phyloP scores from a whole-genome alignment of 1,140 invertebrate genomes.

The Drosophila sechellia region DNA sequence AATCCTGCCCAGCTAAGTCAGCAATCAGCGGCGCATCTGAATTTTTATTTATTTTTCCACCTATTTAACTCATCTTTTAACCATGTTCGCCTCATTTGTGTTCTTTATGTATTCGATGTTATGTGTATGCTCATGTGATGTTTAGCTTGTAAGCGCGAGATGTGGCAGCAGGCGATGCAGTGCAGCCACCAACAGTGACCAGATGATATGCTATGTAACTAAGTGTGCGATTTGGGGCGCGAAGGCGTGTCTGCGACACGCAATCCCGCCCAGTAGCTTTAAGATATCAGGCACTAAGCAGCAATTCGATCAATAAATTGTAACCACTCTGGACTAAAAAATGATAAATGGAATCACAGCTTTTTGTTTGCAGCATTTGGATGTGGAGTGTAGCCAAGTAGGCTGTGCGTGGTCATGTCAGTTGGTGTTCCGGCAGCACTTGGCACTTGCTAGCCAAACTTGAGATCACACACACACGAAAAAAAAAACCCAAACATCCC shows the following conservation, averaged over 20 bases:
- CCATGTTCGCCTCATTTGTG: not conserved
- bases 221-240: not conserved
- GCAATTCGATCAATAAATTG: constrained; percentile 33
- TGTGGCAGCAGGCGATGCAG: constrained; percentile 10
- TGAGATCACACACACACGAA: constrained; percentile 35
- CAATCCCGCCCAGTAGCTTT: not conserved
- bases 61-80: not conserved
- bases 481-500: constrained; percentile 28
- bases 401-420: constrained; percentile 3
- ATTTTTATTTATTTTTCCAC: too few relatives aligned
- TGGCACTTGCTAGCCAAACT: constrained; percentile 20
- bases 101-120: constrained; percentile 1
- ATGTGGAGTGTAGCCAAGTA: not conserved
- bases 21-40: too few relatives aligned
- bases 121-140: constrained; percentile 8
- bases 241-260: constrained; percentile 16
- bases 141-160: constrained; percentile 9
- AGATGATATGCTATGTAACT: not conserved
- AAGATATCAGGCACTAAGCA: constrained; percentile 8
- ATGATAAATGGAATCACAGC: too few relatives aligned
- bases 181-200: not conserved
- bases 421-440: too few relatives aligned
- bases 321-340: constrained; percentile 16
- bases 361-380: too few relatives aligned
- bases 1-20: too few relatives aligned